A percentile compares a stretch with the other conserved stretches of the same genome.
These are phyloP conservation scores for Melinaea marsaeus DNA, from an alignment of 2,888 invertebrate species.

Conservation along the genomic window DNA sequence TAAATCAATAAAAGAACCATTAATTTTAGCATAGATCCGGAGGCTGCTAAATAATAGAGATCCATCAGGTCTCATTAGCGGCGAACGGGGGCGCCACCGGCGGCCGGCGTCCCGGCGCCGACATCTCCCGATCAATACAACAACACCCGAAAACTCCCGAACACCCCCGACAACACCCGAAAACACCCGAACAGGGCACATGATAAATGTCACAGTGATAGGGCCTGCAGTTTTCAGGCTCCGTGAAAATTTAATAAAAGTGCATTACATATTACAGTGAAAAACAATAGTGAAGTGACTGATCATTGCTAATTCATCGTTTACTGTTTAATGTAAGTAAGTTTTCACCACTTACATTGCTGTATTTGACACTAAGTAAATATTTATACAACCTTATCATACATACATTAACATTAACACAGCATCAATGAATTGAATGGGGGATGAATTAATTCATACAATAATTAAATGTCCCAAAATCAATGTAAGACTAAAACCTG, in stretches of 20 bases:
- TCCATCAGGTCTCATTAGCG: constrained; percentile 70
- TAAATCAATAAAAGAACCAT: constrained; percentile 74
- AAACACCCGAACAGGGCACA: constrained; percentile 41
- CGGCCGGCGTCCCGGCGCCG: constrained; percentile 70
- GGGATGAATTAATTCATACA: too few relatives aligned
- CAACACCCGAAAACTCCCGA: constrained; percentile 37
- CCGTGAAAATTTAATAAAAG: constrained; percentile 57
- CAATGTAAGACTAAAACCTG: too few relatives aligned
- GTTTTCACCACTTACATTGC: neutral
- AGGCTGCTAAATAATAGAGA: constrained; percentile 74
- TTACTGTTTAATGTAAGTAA: constrained; percentile 58
- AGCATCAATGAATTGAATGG: too few relatives aligned
- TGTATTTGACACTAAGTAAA: constrained; percentile 11
- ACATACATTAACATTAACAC: too few relatives aligned
- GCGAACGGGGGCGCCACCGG: constrained; percentile 67
- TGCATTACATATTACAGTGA: constrained; percentile 38
- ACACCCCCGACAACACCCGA: constrained; percentile 47
- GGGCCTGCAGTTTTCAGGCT: constrained; percentile 67
- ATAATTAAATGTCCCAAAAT: too few relatives aligned
- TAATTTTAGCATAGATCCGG: constrained; percentile 67
- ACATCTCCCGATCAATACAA: constrained; percentile 57
- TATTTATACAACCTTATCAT: neutral
- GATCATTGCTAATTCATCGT: constrained; percentile 37
- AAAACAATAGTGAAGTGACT: constrained; percentile 45
- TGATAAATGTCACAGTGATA: constrained; percentile 72